phyloP scores from a whole-genome alignment of 2,888 invertebrate genomes.

The Lepidocyrtinus sp. region DNA sequence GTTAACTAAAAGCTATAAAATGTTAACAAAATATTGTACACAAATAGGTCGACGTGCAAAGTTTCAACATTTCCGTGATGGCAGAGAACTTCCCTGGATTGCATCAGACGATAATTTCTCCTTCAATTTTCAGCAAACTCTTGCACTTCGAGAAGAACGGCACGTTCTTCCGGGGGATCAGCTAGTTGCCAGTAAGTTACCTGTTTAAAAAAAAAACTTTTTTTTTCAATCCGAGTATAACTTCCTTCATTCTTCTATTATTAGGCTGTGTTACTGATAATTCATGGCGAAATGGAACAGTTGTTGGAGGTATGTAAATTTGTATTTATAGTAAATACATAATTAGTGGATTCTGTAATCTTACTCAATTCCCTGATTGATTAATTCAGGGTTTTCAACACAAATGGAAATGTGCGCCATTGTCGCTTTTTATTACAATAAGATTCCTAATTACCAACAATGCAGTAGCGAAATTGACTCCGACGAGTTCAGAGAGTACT shows the following conservation, averaged over 20 bases:
- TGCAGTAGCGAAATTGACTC: constrained; percentile 38
- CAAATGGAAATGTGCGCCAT: constrained; percentile 42
- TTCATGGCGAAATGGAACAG: constrained; percentile 37
- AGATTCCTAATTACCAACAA: background rate
- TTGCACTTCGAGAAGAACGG: background rate
- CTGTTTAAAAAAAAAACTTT: background rate
- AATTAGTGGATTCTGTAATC: background rate
- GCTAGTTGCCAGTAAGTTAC: background rate
- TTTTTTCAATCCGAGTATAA: background rate
- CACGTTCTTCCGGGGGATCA: constrained; percentile 37
- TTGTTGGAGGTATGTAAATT: constrained; percentile 1
- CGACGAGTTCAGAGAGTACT: background rate
- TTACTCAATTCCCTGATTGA: no score
- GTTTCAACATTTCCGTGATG: constrained; percentile 30
- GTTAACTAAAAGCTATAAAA: background rate
- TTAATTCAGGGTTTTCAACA: constrained; percentile 35
- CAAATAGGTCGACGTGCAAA: constrained; percentile 19
- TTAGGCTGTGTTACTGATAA: constrained; percentile 28
- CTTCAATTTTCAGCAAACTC: constrained; percentile 10
- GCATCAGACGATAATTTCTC: constrained; percentile 33
- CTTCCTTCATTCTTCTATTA: background rate
- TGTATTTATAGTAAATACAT: background rate
- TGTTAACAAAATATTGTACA: background rate
- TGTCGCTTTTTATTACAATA: constrained; percentile 28
- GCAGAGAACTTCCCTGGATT: constrained; percentile 38